These are phyloP conservation scores for Eucera pruinosa DNA, from an alignment of 2,888 invertebrate genomes.

Conservation along the genomic window DNA sequence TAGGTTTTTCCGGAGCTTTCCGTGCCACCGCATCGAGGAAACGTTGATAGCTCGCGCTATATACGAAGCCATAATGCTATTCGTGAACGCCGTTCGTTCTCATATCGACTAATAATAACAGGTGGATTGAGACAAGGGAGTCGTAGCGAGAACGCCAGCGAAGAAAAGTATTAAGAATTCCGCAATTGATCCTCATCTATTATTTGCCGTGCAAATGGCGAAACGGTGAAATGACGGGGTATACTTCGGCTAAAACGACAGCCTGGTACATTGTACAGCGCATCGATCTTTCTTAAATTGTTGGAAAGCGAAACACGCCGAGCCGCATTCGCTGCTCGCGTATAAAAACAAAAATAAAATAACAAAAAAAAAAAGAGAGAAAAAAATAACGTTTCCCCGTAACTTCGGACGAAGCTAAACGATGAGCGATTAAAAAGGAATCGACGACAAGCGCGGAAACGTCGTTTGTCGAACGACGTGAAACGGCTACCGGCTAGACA, in stretches of 20 bases:
- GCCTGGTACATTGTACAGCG: neutral
- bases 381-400: too few species aligned
- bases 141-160: neutral
- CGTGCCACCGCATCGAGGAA: neutral
- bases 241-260: conserved; percentile 7
- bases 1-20: neutral
- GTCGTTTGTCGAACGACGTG: neutral
- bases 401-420: too few species aligned
- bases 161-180: conserved; percentile 8
- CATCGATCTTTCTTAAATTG: conserved; percentile 6
- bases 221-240: conserved; percentile 8
- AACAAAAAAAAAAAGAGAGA: too few species aligned
- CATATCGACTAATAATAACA: neutral
- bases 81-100: neutral
- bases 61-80: neutral
- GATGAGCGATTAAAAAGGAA: neutral
- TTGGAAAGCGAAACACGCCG: neutral
- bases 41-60: neutral
- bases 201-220: conserved; percentile 13
- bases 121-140: neutral
- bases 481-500: neutral
- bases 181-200: conserved; percentile 17
- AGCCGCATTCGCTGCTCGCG: too few species aligned
- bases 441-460: neutral
- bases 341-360: too few species aligned